A percentile compares a stretch with the other conserved stretches of the same genome.
These are phyloP conservation scores for Isotomurus palustris DNA, from an alignment of 2,888 invertebrate genomes.

Conservation along the genomic window DNA sequence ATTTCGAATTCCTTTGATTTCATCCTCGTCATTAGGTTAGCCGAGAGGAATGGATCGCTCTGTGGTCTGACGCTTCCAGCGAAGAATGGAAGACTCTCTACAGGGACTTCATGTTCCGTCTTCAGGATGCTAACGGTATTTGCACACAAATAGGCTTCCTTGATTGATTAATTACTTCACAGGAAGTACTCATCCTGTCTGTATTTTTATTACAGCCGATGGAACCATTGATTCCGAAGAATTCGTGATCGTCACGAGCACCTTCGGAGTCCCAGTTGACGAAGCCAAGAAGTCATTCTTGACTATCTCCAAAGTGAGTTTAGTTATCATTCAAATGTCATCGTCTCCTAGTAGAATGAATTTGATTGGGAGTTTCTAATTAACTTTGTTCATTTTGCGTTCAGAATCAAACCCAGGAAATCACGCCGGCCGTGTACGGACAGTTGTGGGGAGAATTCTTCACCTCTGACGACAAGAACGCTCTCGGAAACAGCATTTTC, in stretches of 20 bases:
- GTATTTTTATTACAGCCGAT: conserved; percentile 56
- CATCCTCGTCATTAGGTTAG: conserved; percentile 61
- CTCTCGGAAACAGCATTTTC: conserved; percentile 84
- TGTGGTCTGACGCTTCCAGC: conserved; percentile 82
- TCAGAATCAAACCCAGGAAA: conserved; percentile 36
- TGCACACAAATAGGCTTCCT: neutral
- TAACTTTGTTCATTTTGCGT: neutral
- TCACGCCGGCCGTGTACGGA: conserved; percentile 60
- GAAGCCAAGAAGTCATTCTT: conserved; percentile 76
- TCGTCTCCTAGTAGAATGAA: neutral
- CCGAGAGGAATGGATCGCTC: conserved; percentile 82
- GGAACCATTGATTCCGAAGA: conserved; percentile 81
- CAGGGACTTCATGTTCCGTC: conserved; percentile 86
- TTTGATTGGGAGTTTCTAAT: too few relatives aligned
- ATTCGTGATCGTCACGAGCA: conserved; percentile 79
- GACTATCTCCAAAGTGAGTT: conserved; percentile 73
- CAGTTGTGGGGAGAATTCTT: conserved; percentile 85
- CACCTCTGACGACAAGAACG: conserved; percentile 72
- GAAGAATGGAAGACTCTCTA: conserved; percentile 84
- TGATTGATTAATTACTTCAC: neutral
- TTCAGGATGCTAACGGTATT: conserved; percentile 77
- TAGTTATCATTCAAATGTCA: neutral
- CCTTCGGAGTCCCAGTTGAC: conserved; percentile 70
- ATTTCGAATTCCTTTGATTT: neutral
- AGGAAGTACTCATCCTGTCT: neutral